These are phyloP conservation scores for Acleris cristana DNA, from an alignment of 2,888 invertebrate genomes.

Conservation along the genomic window DNA sequence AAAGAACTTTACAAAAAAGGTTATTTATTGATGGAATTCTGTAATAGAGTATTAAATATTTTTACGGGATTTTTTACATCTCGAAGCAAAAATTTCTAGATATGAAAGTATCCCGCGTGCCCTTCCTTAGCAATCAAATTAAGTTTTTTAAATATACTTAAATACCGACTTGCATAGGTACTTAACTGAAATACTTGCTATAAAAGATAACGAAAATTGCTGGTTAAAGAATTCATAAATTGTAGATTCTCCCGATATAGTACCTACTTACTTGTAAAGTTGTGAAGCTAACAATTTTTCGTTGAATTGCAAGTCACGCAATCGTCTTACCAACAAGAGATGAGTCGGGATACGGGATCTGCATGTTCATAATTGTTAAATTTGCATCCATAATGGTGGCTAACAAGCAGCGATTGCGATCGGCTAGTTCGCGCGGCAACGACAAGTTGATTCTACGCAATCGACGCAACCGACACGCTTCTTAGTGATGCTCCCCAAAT, in stretches of 20 bases:
- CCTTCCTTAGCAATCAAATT: too few relatives aligned
- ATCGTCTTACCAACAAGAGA: slow-evolving; percentile 50
- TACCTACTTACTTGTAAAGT: not conserved
- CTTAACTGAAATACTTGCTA: too few relatives aligned
- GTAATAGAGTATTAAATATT: too few relatives aligned
- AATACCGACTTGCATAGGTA: too few relatives aligned
- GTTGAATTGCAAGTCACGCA: slow-evolving; percentile 53
- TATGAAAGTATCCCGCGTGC: too few relatives aligned
- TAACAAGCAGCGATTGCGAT: slow-evolving; percentile 75
- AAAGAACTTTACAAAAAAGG: too few relatives aligned
- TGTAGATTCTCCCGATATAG: not conserved
- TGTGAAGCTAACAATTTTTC: slow-evolving; percentile 1
- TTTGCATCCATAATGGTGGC: slow-evolving; percentile 76
- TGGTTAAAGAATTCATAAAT: not conserved
- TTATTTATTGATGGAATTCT: too few relatives aligned
- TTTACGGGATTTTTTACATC: too few relatives aligned
- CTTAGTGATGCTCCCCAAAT: slow-evolving; percentile 51
- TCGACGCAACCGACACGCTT: slow-evolving; percentile 50
- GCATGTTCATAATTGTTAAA: slow-evolving; percentile 70
- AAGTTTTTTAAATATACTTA: too few relatives aligned
- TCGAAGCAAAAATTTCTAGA: too few relatives aligned
- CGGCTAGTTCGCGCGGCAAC: slow-evolving; percentile 70
- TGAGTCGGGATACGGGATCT: slow-evolving; percentile 54
- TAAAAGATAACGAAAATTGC: too few relatives aligned
- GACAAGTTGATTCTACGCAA: slow-evolving; percentile 67